Evolutionary conservation across 2,888 invertebrate genomes (phyloP).

Genomic region (Tipula helvola): DNA sequence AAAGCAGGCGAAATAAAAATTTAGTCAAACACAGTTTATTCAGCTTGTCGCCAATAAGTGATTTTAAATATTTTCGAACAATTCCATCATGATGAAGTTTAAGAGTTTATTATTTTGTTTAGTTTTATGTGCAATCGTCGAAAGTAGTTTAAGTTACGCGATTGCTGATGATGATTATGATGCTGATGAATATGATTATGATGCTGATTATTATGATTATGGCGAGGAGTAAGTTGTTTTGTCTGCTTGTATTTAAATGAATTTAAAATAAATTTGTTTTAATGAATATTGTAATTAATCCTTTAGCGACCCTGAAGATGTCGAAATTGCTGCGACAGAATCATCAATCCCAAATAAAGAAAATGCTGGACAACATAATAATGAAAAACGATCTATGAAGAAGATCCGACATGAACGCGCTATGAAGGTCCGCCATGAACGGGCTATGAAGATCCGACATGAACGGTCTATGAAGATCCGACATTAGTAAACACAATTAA

Average conservation of each 20-base stretch:
- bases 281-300: no score
- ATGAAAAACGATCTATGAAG: no score
- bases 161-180: neutral
- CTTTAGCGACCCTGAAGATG: no score
- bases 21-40: neutral
- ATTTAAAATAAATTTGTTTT: no score
- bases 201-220: neutral
- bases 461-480: no score
- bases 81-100: neutral
- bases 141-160: neutral
- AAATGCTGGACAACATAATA: no score
- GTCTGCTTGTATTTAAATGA: neutral
- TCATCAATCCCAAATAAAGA: no score
- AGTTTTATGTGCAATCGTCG: neutral
- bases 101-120: neutral
- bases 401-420: no score
- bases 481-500: no score
- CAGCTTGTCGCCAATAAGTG: neutral
- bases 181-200: neutral
- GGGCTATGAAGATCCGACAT: no score
- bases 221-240: neutral
- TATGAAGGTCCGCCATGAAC: no score
- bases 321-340: no score
- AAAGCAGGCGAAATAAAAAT: neutral
- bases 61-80: neutral